phyloP scores from a whole-genome alignment of 2,113 vertebrate species.

The Tautogolabrus adspersus region DNA sequence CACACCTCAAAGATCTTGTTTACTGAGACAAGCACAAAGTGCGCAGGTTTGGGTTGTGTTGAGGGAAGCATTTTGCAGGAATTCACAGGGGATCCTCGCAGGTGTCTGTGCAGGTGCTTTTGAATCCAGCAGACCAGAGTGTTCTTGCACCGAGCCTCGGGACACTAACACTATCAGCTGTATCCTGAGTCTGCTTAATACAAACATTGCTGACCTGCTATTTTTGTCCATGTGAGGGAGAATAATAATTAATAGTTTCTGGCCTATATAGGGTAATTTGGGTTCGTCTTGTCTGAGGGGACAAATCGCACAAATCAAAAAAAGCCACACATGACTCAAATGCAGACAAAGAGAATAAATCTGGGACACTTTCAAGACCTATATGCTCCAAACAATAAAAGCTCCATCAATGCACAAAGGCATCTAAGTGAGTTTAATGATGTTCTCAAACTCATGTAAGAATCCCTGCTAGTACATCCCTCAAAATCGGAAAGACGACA shows the following conservation, averaged over 20 bases:
- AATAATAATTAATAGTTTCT: slow-evolving; percentile 22
- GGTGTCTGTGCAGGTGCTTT: slow-evolving; percentile 70
- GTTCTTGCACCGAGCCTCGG: slow-evolving; percentile 26
- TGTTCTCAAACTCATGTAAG: slow-evolving; percentile 23
- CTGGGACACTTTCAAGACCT: slow-evolving; percentile 34
- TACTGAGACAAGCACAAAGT: slow-evolving; percentile 60
- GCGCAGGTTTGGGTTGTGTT: slow-evolving; percentile 55
- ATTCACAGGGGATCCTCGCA: slow-evolving; percentile 59
- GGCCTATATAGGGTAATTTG: slow-evolving; percentile 1
- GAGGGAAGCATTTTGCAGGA: slow-evolving; percentile 51
- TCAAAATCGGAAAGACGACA: slow-evolving; percentile 15
- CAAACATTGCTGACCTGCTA: slow-evolving; percentile 60
- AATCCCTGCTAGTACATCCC: slow-evolving; percentile 2
- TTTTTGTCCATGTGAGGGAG: slow-evolving; percentile 33
- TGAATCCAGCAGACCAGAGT: slow-evolving; percentile 30
- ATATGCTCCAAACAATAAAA: slow-evolving; percentile 19
- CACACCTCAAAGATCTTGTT: slow-evolving; percentile 58
- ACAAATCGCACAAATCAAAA: slow-evolving; percentile 35
- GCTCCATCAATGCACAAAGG: slow-evolving; percentile 32
- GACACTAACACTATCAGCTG: slow-evolving; percentile 24
- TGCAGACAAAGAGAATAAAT: slow-evolving; percentile 31
- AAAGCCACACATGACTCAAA: slow-evolving; percentile 17
- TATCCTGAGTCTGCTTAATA: slow-evolving; percentile 18
- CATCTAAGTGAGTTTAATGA: slow-evolving; percentile 33
- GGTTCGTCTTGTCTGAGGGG: slow-evolving; percentile 28